Conservation (phyloP, 1,140 invertebrate species). For the Himalopsyche phryganea region DNA sequence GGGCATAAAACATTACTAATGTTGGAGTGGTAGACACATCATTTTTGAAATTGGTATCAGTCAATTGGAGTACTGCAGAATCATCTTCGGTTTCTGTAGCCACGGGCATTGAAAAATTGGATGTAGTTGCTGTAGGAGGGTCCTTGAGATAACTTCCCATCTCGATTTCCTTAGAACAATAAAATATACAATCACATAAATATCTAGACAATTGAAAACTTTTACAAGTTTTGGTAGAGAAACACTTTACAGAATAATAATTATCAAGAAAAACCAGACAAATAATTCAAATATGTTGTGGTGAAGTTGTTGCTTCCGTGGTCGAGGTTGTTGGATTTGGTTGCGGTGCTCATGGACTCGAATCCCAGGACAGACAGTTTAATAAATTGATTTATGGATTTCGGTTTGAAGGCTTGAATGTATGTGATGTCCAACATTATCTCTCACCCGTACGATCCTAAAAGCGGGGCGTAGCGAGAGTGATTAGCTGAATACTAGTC, state of each 20-base stretch:
- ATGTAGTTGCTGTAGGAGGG: conserved; percentile 50
- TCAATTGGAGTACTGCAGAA: conserved; percentile 53
- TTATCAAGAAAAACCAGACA: background rate
- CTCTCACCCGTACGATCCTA: no score
- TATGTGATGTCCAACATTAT: no score
- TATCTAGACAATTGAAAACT: no score
- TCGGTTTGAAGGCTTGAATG: no score
- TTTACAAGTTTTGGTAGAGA: no score
- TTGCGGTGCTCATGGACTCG: no score
- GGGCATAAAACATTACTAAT: conserved; percentile 77
- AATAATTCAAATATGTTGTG: background rate
- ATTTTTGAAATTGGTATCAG: conserved; percentile 52
- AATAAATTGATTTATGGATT: no score
- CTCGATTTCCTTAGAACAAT: conserved; percentile 53
- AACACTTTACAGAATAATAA: no score
- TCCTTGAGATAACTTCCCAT: conserved; percentile 66
- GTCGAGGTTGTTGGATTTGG: background rate
- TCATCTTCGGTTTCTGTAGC: conserved; percentile 36
- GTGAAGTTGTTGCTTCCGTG: background rate
- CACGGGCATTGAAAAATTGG: conserved; percentile 37
- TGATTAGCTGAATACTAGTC: no score
- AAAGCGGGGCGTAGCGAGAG: no score
- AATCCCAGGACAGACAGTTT: no score
- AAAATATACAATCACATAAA: conserved; percentile 23
- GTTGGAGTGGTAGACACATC: conserved; percentile 60